phyloP scores from a whole-genome alignment of 1,140 invertebrate species.

The Leptinotarsa lineolata region DNA sequence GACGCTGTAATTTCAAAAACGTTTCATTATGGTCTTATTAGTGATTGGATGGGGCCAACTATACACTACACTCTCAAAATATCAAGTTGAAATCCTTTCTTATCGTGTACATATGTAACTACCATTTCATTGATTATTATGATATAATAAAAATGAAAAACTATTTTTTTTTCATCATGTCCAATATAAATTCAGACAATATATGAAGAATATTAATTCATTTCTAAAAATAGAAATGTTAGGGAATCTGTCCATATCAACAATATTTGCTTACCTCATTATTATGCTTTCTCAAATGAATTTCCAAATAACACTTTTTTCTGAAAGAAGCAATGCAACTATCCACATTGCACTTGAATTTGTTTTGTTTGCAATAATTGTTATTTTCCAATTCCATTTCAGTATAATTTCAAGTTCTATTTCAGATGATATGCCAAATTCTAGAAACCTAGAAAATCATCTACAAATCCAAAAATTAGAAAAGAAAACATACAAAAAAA shows the following conservation, averaged over 20 bases:
- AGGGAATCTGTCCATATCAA: neutral
- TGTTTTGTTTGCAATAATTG: neutral
- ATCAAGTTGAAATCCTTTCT: too few species aligned
- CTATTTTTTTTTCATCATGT: too few species aligned
- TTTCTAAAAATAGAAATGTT: neutral
- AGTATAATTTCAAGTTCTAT: neutral
- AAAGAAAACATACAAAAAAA: neutral
- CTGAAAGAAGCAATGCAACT: constrained; percentile 56
- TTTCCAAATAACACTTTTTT: constrained; percentile 57
- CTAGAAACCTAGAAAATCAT: neutral
- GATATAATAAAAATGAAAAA: too few species aligned
- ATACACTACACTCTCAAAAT: too few species aligned
- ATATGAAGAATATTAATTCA: neutral
- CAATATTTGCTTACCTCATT: constrained; percentile 51
- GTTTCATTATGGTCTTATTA: too few species aligned
- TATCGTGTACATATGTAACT: too few species aligned
- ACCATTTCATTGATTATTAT: too few species aligned
- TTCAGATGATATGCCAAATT: neutral
- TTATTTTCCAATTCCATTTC: neutral
- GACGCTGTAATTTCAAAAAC: constrained; percentile 52
- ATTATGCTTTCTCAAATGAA: constrained; percentile 56
- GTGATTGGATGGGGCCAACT: too few species aligned
- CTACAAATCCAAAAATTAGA: neutral
- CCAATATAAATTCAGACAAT: too few species aligned
- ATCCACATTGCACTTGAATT: constrained; percentile 47